These are phyloP conservation scores for Lysandra bellargus DNA, from an alignment of 2,888 invertebrate genomes.

Conservation along the genomic window DNA sequence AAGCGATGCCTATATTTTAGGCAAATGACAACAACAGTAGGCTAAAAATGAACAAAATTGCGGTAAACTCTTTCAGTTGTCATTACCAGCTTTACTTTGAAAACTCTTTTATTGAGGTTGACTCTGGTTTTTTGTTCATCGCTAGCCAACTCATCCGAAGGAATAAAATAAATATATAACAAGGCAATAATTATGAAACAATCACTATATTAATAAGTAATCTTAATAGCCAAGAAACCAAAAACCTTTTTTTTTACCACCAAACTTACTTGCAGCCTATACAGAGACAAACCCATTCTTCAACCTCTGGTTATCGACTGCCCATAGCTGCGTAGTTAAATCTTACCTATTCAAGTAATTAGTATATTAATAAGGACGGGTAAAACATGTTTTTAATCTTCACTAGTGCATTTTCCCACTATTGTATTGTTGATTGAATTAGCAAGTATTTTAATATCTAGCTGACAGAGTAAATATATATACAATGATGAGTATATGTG, in stretches of 20 bases:
- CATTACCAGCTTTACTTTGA: too few relatives aligned
- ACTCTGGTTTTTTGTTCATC: too few relatives aligned
- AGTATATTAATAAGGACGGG: conserved; percentile 33
- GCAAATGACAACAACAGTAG: too few relatives aligned
- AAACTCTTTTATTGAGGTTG: too few relatives aligned
- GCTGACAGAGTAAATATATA: neutral
- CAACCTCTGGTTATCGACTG: conserved; percentile 35
- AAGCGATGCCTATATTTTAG: too few relatives aligned
- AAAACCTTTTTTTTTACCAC: conserved; percentile 20
- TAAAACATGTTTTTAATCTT: conserved; percentile 46
- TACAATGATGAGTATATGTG: neutral
- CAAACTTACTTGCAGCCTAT: conserved; percentile 55
- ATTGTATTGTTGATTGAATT: conserved; percentile 7
- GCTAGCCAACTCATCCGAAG: too few relatives aligned
- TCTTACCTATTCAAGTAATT: neutral
- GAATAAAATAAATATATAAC: too few relatives aligned
- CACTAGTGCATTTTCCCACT: conserved; percentile 46
- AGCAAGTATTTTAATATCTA: neutral
- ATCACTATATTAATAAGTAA: too few relatives aligned
- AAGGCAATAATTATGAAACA: too few relatives aligned
- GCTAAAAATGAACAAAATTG: too few relatives aligned
- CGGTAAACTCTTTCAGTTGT: too few relatives aligned
- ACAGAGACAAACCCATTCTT: conserved; percentile 60
- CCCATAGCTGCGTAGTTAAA: conserved; percentile 35
- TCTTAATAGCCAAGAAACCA: too few relatives aligned